Evolutionary conservation across 2,888 invertebrate species (phyloP).

Genomic region (Xanthia icteritia): DNA sequence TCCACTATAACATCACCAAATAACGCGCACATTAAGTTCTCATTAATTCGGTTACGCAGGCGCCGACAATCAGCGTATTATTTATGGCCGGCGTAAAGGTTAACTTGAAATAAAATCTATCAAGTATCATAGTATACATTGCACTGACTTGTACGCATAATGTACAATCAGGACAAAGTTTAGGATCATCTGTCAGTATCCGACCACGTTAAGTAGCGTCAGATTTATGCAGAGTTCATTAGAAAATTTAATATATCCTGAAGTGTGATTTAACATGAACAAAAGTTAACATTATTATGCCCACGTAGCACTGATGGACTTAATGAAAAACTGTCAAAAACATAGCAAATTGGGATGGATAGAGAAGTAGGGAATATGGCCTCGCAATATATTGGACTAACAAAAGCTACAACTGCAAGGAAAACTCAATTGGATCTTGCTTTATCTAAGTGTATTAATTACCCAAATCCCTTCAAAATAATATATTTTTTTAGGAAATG

Average conservation of each 20-base stretch:
- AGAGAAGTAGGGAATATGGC: not conserved
- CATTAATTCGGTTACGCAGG: slow-evolving; percentile 41
- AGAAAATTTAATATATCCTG: not conserved
- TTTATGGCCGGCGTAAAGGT: slow-evolving; percentile 61
- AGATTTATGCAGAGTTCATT: not conserved
- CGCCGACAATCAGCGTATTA: slow-evolving; percentile 47
- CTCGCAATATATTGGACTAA: not conserved
- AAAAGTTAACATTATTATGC: not conserved
- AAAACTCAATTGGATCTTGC: not conserved
- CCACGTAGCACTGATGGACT: not conserved
- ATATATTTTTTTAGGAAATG: not conserved
- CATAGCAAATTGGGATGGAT: not conserved
- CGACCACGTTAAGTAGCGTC: not conserved
- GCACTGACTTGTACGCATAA: slow-evolving; percentile 17
- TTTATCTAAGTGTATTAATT: not conserved
- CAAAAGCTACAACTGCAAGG: not conserved
- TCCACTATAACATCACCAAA: slow-evolving; percentile 20
- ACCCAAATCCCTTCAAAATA: not conserved
- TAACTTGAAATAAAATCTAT: slow-evolving; percentile 46
- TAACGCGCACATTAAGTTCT: slow-evolving; percentile 42
- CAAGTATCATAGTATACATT: slow-evolving; percentile 19
- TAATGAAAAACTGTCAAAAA: not conserved
- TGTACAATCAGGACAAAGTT: slow-evolving; percentile 20
- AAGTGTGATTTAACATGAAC: not conserved
- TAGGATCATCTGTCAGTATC: slow-evolving; percentile 14